Evolutionary conservation across 2,888 invertebrate species (phyloP), one percentile per base, ranked within the genome.

Genomic region (Encarsia formosa): DNA sequence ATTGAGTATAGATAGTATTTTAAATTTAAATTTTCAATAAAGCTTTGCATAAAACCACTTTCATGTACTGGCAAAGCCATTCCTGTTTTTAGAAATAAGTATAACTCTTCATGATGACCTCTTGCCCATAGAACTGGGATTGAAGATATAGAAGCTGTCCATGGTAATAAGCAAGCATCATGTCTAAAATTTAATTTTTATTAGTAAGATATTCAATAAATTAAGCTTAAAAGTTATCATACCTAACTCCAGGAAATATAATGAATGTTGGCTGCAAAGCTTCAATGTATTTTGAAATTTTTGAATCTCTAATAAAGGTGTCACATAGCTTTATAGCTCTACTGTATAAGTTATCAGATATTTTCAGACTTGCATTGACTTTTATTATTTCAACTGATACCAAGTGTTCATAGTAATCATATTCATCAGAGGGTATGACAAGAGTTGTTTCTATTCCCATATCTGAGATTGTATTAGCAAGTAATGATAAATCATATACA

Each of bases 171-270:
- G 44, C 73, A 73, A 6, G 65, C 72, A 34, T 73, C 73, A 31
- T 73, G 73, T 53, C 73, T 73, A 49, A 45, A 64, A 62, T 49
- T 31, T 35, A 45, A 15, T 18, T 9, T 42, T 35, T n/a, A 11
- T 31, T 43, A 47, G n/a, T 42, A 46, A 45, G 4, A 34, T 37
- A 32, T 16, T 32, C 11, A 45, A 8, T 35, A 29, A 32, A 45
- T 44, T 29, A 37, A 26, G 26, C 26, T 26, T 5, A 5, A 40
- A 45, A 49, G 18, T n/a, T 31, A 23, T 22, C 13, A 38, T 66
- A 73, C 73, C 72, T 69, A n/a, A 72, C 50, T 4, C 67, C 69
- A 22, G 73, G 70, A 35, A 72, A 71, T 48, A 73, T 64, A 11
- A 62, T 56, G 26, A 73, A 70, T 3, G 68, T 71, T 4, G 73